Evolutionary conservation across 2,888 invertebrate genomes (phyloP).

Genomic region (Liopterus haemorrhoidalis): DNA sequence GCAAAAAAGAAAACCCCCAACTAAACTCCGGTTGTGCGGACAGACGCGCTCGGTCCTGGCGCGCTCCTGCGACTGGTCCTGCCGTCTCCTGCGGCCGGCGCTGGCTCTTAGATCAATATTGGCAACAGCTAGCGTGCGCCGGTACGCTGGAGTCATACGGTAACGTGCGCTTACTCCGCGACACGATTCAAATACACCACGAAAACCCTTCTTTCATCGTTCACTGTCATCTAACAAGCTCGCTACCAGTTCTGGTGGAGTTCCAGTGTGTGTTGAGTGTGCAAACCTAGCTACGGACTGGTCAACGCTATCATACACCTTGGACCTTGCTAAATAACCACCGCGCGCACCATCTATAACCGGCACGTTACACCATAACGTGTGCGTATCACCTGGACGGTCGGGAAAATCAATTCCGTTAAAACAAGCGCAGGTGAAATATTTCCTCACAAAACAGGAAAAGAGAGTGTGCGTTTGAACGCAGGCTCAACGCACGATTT

Average conservation of each 20-base stretch:
- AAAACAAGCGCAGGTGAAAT: constrained; percentile 18
- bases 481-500: too few species aligned
- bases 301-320: background rate
- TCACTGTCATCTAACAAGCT: background rate
- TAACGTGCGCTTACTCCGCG: too few species aligned
- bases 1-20: background rate
- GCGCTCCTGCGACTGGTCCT: constrained; percentile 43
- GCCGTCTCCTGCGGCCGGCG: constrained; percentile 33
- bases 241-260: background rate
- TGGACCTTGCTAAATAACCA: background rate
- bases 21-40: background rate
- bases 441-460: too few species aligned
- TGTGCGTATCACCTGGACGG: constrained; percentile 13
- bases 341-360: background rate
- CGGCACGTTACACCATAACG: too few species aligned
- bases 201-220: too few species aligned
- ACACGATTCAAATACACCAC: too few species aligned
- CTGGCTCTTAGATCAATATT: constrained; percentile 42
- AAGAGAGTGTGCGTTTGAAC: too few species aligned
- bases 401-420: constrained; percentile 19
- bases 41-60: constrained; percentile 26
- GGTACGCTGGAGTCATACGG: too few species aligned
- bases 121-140: constrained; percentile 38
- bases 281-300: background rate
- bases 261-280: background rate